Base-by-base conservation (phyloP, 1,140 invertebrate genomes). In the Leptoteleia sp. region DNA sequence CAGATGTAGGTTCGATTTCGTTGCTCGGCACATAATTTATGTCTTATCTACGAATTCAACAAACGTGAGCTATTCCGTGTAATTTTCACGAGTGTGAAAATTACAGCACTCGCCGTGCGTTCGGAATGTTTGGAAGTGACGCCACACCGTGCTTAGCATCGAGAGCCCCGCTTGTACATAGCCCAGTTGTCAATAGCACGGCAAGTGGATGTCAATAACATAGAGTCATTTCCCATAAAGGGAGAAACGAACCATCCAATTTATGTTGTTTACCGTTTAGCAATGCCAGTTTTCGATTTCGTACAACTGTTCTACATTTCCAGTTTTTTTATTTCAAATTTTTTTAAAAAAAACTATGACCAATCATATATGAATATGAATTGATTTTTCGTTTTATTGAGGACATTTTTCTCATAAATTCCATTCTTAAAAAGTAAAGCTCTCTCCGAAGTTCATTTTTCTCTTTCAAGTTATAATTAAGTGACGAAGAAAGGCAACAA, bases 161-260 rank as follows among this genome's bases (percentile, higher is more conserved):
- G 57, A 73, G 68, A 67, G 64, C 37, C 62, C 15, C 33, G 79
- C 83, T 84, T 86, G 82, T 84, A 84, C 84, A 65, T 48, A 73
- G 68, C 47, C 70, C 79, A 80, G 79, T 83, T 87, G 85, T 88
- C 86, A 85, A 87, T 87, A 87, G 77, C 87, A 87, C 81, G 81
- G 85, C 83, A 83, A 86, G 86, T 81, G 81, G 82, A 86, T 87
- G 86, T 84, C 87, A 88, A 89, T 88, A 87, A 83, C 87, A 88
- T 73, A 78, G 79, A 84, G 80, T 85, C 85, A 83, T 80, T 81
- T 81, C 54, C 79, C 59, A 75, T 79, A 75, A 79, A 75, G 59
- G 57, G 70, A 64, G 64, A 79, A 79, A 79, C 77, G 71, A 79
- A 64, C 64, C 52, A 71, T 71, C 71, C 71, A 64, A 59, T 67